A percentile compares a stretch with the other conserved stretches of the same genome.
Conservation (phyloP, 2,113 vertebrate genomes). For the Barnardius zonarius region DNA sequence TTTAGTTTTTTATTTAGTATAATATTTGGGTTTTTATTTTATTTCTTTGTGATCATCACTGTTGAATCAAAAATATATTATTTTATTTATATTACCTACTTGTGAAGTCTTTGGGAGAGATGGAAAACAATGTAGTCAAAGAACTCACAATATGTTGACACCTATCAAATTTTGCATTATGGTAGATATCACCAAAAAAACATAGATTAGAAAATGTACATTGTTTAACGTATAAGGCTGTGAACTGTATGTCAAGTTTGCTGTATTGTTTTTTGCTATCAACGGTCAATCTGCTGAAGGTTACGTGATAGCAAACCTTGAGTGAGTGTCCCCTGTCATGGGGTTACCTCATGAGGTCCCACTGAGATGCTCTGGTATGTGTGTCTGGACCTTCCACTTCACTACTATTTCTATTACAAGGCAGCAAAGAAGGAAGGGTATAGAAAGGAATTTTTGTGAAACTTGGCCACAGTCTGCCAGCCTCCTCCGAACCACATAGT, state of each 20-base stretch:
- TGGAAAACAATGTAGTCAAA: background rate
- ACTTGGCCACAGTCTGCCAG: background rate
- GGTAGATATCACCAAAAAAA: background rate
- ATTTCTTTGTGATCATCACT: background rate
- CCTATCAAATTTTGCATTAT: background rate
- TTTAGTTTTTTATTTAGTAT: background rate
- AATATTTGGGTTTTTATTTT: background rate
- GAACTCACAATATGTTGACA: background rate
- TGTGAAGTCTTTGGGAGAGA: background rate
- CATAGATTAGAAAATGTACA: background rate
- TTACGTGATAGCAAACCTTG: background rate
- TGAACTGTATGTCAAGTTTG: background rate
- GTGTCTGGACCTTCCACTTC: background rate
- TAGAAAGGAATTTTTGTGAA: background rate
- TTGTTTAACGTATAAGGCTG: background rate
- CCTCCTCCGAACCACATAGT: background rate
- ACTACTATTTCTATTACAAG: accelerated
- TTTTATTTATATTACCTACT: background rate
- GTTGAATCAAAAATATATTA: constrained; percentile 28
- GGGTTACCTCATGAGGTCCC: background rate
- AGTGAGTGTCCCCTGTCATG: accelerated
- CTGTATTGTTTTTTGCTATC: background rate
- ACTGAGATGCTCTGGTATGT: background rate
- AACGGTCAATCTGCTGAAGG: background rate
- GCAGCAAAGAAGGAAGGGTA: background rate